Conservation (phyloP, 1,140 invertebrate genomes). For the Ericerus pela region DNA sequence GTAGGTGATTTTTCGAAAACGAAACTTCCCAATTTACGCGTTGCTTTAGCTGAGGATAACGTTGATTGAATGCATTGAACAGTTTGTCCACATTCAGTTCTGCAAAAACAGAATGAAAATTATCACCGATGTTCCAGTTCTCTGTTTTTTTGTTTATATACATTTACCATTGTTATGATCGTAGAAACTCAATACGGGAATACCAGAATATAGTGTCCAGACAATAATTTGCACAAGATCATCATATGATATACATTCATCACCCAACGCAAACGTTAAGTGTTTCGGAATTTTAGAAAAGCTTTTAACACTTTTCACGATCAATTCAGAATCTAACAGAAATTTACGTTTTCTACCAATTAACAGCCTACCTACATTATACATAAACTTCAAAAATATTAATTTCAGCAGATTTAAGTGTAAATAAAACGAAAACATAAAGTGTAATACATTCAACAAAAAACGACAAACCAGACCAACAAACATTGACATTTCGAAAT, state of each 20-base stretch:
- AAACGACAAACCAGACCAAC: background rate
- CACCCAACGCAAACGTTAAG: conserved; percentile 36
- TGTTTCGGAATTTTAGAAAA: conserved; percentile 25
- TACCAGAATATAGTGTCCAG: conserved; percentile 45
- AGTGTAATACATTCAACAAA: background rate
- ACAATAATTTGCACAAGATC: conserved; percentile 42
- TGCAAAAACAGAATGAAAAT: background rate
- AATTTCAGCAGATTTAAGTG: background rate
- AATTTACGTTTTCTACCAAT: background rate
- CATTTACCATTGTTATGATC: conserved; percentile 44
- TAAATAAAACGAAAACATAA: conserved; percentile 6
- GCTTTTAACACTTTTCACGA: background rate
- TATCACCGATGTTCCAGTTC: background rate
- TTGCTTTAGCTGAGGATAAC: background rate
- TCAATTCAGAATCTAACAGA: conserved; percentile 1
- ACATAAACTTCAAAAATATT: conserved; percentile 16
- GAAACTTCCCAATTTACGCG: conserved; percentile 4
- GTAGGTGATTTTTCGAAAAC: background rate
- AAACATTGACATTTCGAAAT: too few species aligned
- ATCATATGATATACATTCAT: conserved; percentile 32
- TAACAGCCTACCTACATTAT: background rate
- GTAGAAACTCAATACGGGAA: conserved; percentile 50
- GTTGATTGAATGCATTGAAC: conserved; percentile 2
- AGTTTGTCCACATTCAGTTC: conserved; percentile 1
- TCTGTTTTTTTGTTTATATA: background rate